Base-by-base conservation (phyloP, 2,888 invertebrate species). In the Parnassius smintheus region DNA sequence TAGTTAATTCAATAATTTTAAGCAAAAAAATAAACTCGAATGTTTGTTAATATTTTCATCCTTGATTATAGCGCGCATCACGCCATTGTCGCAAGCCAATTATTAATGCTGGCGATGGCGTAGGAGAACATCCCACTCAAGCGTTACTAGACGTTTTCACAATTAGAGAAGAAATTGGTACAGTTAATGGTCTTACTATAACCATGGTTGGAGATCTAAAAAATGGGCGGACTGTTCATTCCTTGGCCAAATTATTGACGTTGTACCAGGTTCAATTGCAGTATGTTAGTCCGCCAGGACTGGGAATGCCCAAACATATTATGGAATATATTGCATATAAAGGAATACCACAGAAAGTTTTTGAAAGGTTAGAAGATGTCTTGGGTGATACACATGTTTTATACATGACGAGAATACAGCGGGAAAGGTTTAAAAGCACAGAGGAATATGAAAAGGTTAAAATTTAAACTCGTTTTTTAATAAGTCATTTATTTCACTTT, bases 161-260 rank as follows among this genome's bases (percentile, higher is more conserved):
- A 7, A 99, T 99, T 74, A 94, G 99, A 68, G 98, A 99, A 89
- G 99, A 99, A 92, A 98, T 99, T 66, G 99, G 99, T 72, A 99
- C 99, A 0, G 99, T 99, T 0, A 99, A 99, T 81, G 98, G 98
- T 0, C 92, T 99, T 10, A 98, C 97, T 0, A 98, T 99, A 59
- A 99, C 99, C 0, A 96, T 99, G 95, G 99, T 99, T 22, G 99
- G 99, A 7, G 99, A 99, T 86, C 92, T 99, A 72, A 98, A 98
- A 83, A 97, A 99, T 85, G 99, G 99, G 0, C 94, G 99, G 48
- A 99, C 99, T 2, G 99, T 99, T 0, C 99, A 99, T 87, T 99
- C 99, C 0, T 91, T 99, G 64, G 99, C 99, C 7, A 94, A 97
- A 67, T 93, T 99, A 10, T 91, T 99, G 61, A 98, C 98, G 0